phyloP scores from a whole-genome alignment of 2,888 invertebrate genomes.

The Pocota personata region DNA sequence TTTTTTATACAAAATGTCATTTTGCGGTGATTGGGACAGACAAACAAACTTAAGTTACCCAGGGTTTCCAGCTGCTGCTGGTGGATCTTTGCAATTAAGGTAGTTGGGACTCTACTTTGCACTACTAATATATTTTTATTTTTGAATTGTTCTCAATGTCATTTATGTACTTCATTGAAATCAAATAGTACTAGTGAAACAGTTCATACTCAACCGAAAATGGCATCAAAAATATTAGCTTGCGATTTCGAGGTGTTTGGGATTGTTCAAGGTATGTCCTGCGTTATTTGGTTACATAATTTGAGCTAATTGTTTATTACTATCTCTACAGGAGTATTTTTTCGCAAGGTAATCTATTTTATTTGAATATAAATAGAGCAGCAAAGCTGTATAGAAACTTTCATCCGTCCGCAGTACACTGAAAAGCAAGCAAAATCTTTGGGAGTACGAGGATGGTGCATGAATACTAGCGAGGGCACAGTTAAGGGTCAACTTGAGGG shows the following conservation, averaged over 20 bases:
- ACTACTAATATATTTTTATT: not conserved
- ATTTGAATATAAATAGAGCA: not conserved
- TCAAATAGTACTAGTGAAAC: not conserved
- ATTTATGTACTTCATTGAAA: not conserved
- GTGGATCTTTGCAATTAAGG: not conserved
- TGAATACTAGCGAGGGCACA: conserved; percentile 86
- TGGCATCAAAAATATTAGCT: conserved; percentile 57
- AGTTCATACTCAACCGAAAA: not conserved
- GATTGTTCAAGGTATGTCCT: conserved; percentile 79
- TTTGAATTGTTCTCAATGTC: not conserved
- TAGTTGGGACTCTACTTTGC: not conserved
- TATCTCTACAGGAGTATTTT: conserved; percentile 80
- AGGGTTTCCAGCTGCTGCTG: not conserved
- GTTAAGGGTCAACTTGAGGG: conserved; percentile 87
- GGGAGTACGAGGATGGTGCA: conserved; percentile 87
- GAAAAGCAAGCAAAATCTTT: conserved; percentile 85
- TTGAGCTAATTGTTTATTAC: not conserved
- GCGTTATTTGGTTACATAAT: conserved; percentile 37
- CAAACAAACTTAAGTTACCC: not conserved
- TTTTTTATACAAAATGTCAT: not conserved
- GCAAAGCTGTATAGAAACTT: not conserved
- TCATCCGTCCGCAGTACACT: conserved; percentile 84
- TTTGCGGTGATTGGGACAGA: not conserved
- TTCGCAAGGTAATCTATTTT: conserved; percentile 79
- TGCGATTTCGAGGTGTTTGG: conserved; percentile 81